A percentile compares a stretch with the other conserved stretches of the same genome.
phyloP scores from a whole-genome alignment of 1,140 invertebrate genomes.

The Aplysia californica region DNA sequence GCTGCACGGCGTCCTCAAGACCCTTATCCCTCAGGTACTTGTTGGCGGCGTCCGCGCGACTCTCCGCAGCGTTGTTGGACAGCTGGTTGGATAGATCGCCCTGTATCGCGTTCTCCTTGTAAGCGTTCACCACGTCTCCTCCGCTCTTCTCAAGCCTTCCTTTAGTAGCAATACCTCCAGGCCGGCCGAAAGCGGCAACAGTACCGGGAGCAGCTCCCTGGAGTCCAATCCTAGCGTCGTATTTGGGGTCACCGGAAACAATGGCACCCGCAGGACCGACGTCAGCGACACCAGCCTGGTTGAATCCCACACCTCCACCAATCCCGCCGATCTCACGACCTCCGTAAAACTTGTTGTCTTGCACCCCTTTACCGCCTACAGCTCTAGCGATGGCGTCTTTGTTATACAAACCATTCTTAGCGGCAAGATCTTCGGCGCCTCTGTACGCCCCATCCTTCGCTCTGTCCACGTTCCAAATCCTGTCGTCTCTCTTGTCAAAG shows the following conservation, averaged over 20 bases:
- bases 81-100: constrained; percentile 8
- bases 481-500: constrained; percentile 22
- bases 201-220: not conserved
- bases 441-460: constrained; percentile 11
- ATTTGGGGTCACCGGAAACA: not conserved
- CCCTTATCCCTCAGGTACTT: constrained; percentile 14
- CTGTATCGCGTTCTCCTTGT: constrained; percentile 10
- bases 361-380: constrained; percentile 16
- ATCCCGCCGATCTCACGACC: not conserved
- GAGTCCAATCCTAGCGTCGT: not conserved
- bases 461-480: not conserved
- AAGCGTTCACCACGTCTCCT: constrained; percentile 2
- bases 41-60: constrained; percentile 14
- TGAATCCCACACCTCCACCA: not conserved
- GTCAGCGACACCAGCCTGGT: not conserved
- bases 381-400: constrained; percentile 14
- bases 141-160: constrained; percentile 16
- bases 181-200: not conserved
- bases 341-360: constrained; percentile 22
- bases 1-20: constrained; percentile 19
- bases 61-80: not conserved
- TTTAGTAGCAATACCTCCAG: not conserved
- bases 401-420: constrained; percentile 9
- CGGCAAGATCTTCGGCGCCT: constrained; percentile 15
- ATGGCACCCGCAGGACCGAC: not conserved